Conservation (phyloP, 2,797 vertebrate genomes). For the Botia kubotai region DNA sequence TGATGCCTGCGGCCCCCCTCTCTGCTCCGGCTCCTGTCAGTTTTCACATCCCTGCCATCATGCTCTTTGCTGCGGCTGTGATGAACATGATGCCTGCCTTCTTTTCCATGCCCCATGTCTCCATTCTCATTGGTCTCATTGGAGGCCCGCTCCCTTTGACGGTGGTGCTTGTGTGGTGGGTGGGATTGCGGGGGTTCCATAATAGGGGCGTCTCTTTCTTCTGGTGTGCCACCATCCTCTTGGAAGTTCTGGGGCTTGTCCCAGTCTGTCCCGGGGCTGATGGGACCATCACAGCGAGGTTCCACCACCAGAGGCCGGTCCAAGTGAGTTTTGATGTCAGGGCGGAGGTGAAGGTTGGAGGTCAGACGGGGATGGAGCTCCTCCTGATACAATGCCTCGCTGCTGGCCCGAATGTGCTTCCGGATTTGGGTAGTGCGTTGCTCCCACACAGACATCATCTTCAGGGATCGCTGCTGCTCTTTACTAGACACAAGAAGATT, state of each 20-base stretch:
- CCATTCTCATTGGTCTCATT: constrained; percentile 79
- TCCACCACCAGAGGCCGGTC: constrained; percentile 92
- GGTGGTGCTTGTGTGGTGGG: constrained; percentile 76
- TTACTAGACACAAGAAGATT: constrained; percentile 75
- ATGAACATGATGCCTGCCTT: constrained; percentile 80
- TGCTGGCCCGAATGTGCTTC: constrained; percentile 89
- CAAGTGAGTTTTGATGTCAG: constrained; percentile 93
- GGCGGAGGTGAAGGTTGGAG: constrained; percentile 84
- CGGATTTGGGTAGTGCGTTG: constrained; percentile 90
- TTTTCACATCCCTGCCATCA: constrained; percentile 72
- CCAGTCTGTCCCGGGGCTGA: constrained; percentile 59
- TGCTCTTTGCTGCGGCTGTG: constrained; percentile 87
- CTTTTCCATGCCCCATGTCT: constrained; percentile 69
- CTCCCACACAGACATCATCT: constrained; percentile 94
- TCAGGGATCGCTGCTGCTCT: constrained; percentile 89
- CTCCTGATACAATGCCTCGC: constrained; percentile 90
- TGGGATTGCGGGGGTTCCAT: constrained; percentile 56
- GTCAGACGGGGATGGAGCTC: constrained; percentile 80
- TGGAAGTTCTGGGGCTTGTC: constrained; percentile 63
- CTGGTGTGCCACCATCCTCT: constrained; percentile 40
- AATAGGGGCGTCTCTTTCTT: constrained; percentile 56
- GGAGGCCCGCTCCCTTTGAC: constrained; percentile 73
- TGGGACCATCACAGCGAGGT: constrained; percentile 69
- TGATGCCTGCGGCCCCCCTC: constrained; percentile 76
- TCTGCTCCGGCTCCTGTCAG: constrained; percentile 75